Evolutionary conservation across 1,140 invertebrate species (phyloP).

Genomic region (Pachypeltis micranthus): DNA sequence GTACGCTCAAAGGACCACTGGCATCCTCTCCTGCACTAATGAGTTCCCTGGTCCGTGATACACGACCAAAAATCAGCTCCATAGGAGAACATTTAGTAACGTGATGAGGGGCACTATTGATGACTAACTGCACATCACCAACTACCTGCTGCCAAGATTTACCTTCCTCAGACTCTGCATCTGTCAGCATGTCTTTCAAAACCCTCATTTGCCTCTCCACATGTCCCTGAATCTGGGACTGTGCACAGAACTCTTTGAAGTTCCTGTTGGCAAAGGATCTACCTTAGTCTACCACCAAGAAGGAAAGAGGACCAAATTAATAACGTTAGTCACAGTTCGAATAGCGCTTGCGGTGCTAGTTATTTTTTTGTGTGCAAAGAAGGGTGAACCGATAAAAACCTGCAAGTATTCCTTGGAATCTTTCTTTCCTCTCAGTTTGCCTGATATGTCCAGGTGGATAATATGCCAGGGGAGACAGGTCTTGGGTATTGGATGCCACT

Average conservation of each 20-base stretch:
- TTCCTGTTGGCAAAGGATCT: constrained; percentile 27
- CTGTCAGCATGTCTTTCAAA: too few species aligned
- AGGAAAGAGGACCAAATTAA: background rate
- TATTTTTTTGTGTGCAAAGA: too few species aligned
- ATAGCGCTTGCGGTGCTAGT: background rate
- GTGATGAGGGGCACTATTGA: too few species aligned
- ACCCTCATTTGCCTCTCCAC: too few species aligned
- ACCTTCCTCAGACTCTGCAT: too few species aligned
- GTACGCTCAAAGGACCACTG: too few species aligned
- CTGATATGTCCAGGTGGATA: constrained; percentile 5
- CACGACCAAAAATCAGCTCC: too few species aligned
- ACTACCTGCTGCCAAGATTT: too few species aligned
- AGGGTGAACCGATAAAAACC: constrained; percentile 5
- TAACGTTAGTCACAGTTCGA: background rate
- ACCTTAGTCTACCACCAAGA: background rate
- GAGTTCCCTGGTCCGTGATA: too few species aligned
- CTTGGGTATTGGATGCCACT: constrained; percentile 10
- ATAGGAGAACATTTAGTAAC: too few species aligned
- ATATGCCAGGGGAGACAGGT: background rate
- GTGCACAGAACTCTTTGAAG: constrained; percentile 29
- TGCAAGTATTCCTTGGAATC: background rate
- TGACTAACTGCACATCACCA: too few species aligned
- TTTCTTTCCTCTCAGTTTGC: constrained; percentile 10
- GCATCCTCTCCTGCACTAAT: too few species aligned
- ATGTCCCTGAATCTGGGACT: constrained; percentile 23